Evolutionary conservation across 2,113 vertebrate species (phyloP).

Genomic region (Collichthys lucidus): DNA sequence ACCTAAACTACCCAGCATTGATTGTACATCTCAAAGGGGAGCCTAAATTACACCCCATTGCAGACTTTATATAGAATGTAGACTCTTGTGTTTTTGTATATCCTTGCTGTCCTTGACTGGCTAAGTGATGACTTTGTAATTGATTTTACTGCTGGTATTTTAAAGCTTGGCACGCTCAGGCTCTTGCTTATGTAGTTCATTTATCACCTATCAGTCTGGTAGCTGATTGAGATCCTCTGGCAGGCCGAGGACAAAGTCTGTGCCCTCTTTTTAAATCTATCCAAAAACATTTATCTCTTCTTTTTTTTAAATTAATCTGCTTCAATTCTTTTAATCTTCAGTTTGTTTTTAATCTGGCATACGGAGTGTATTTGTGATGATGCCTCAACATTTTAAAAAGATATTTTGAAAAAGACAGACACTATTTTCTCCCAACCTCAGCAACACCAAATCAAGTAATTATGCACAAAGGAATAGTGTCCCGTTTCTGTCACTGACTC

Average conservation of each 20-base stretch:
- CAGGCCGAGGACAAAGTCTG: background rate
- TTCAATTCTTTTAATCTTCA: background rate
- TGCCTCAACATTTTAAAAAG: background rate
- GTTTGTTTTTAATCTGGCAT: background rate
- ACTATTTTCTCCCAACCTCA: background rate
- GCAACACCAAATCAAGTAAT: slow-evolving; percentile 11
- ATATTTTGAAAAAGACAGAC: background rate
- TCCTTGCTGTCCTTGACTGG: background rate
- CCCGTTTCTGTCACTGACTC: slow-evolving; percentile 41
- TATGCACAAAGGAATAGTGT: background rate
- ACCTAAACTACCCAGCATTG: background rate
- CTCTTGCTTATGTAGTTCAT: background rate
- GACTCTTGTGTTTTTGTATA: background rate
- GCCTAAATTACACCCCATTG: background rate
- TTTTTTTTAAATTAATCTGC: background rate
- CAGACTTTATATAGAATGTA: background rate
- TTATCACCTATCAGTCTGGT: background rate
- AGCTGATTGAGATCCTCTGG: background rate
- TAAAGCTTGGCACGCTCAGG: background rate
- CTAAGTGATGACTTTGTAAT: background rate
- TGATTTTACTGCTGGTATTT: slow-evolving; percentile 3
- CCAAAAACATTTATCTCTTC: background rate
- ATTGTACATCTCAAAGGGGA: background rate
- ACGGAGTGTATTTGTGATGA: background rate
- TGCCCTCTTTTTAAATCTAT: background rate